phyloP scores from a whole-genome alignment of 2,797 vertebrate genomes.

The Enteromius radiatus region DNA sequence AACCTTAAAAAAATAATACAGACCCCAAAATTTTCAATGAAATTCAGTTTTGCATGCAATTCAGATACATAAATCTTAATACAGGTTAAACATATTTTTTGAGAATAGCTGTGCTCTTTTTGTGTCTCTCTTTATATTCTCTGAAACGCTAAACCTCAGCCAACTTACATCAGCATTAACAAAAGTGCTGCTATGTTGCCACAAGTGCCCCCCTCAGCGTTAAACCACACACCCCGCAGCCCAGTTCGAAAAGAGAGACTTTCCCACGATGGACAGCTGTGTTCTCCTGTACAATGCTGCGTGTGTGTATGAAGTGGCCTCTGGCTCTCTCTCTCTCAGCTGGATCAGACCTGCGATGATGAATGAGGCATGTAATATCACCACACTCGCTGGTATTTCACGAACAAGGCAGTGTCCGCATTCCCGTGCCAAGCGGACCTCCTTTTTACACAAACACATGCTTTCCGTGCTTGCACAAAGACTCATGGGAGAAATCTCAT shows the following conservation, averaged over 20 bases:
- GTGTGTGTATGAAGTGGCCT: slow-evolving; percentile 32
- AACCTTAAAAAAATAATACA: not conserved
- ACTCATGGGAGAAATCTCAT: slow-evolving; percentile 22
- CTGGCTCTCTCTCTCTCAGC: slow-evolving; percentile 43
- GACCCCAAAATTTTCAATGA: not conserved
- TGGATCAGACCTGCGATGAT: slow-evolving; percentile 63
- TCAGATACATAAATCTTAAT: not conserved
- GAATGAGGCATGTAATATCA: slow-evolving; percentile 80
- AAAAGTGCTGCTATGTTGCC: slow-evolving; percentile 3
- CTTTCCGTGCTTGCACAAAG: slow-evolving; percentile 14
- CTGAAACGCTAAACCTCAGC: not conserved
- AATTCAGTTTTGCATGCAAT: not conserved
- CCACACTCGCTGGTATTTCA: slow-evolving; percentile 69
- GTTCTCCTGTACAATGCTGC: slow-evolving; percentile 33
- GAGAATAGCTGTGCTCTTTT: not conserved
- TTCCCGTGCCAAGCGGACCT: slow-evolving; percentile 34
- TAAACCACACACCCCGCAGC: slow-evolving; percentile 66
- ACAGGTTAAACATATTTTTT: not conserved
- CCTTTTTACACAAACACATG: slow-evolving; percentile 29
- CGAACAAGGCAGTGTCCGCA: slow-evolving; percentile 52
- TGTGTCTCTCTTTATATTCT: not conserved
- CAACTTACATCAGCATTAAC: slow-evolving; percentile 6
- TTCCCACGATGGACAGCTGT: slow-evolving; percentile 71
- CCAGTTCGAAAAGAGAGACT: slow-evolving; percentile 61
- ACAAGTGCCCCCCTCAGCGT: not conserved